Percentiles rank a stretch among this genome's conserved stretches.
These are phyloP conservation scores for Semnopithecus entellus DNA, from an alignment of 2,113 vertebrate species.

Conservation along the genomic window DNA sequence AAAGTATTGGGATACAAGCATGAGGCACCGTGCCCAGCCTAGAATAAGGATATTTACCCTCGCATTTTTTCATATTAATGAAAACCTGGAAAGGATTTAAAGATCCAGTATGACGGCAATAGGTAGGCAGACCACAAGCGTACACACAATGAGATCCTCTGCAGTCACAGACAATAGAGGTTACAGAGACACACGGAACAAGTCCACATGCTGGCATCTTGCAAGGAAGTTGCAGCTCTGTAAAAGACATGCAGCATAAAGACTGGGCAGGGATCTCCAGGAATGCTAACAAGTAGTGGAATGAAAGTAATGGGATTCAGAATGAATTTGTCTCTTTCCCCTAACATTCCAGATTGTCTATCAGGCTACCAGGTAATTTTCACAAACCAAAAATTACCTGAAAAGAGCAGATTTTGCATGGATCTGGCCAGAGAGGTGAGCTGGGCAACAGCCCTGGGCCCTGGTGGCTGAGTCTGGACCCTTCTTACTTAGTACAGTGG, in stretches of 20 bases:
- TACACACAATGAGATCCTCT: not conserved
- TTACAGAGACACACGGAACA: not conserved
- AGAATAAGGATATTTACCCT: not conserved
- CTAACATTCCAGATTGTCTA: not conserved
- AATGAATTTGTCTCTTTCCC: not conserved
- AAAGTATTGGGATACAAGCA: not conserved
- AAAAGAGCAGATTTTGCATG: not conserved
- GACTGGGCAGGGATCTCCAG: not conserved
- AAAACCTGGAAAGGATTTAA: not conserved
- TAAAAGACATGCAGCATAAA: not conserved
- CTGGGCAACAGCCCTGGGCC: not conserved
- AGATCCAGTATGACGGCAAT: not conserved
- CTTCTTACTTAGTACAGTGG: not conserved
- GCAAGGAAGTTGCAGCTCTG: not conserved
- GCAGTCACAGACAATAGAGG: rapidly evolving
- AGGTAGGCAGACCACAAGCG: not conserved
- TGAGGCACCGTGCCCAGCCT: not conserved
- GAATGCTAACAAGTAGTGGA: not conserved
- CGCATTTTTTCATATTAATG: not conserved
- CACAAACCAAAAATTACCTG: not conserved
- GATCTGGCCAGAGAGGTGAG: not conserved
- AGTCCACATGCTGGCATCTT: not conserved
- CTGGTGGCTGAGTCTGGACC: not conserved
- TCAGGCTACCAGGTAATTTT: not conserved
- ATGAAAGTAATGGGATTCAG: not conserved